phyloP scores from a whole-genome alignment of 2,797 vertebrate genomes.

The Liparis tanakae region DNA sequence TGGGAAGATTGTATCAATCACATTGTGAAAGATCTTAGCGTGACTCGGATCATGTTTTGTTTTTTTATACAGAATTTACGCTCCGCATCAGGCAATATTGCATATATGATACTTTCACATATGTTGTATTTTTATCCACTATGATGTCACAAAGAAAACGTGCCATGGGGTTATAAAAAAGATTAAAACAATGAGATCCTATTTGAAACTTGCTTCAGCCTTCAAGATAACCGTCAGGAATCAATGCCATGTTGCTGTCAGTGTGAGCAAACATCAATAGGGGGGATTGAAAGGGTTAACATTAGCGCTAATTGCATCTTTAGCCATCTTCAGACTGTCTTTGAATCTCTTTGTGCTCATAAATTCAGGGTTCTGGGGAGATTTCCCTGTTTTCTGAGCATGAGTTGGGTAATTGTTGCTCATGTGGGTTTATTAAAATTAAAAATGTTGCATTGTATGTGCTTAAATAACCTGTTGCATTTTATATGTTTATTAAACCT shows the following conservation, averaged over 20 bases:
- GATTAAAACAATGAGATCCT: neutral
- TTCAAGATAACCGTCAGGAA: constrained; percentile 17
- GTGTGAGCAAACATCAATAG: constrained; percentile 16
- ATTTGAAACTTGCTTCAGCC: neutral
- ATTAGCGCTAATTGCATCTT: constrained; percentile 18
- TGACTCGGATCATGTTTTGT: neutral
- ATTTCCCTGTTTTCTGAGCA: constrained; percentile 13
- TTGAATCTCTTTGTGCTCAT: constrained; percentile 3
- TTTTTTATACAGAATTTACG: neutral
- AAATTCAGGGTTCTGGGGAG: constrained; percentile 6
- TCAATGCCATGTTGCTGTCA: constrained; percentile 14
- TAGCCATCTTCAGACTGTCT: constrained; percentile 16
- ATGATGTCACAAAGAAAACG: constrained; percentile 3
- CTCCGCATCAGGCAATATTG: neutral
- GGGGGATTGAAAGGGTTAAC: constrained; percentile 11
- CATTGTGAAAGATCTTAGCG: neutral
- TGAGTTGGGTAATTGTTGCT: constrained; percentile 8
- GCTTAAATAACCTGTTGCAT: constrained; percentile 3
- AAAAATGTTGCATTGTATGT: neutral
- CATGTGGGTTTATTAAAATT: constrained; percentile 9
- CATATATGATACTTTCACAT: neutral
- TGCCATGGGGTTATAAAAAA: neutral
- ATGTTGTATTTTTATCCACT: neutral
- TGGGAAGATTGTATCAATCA: neutral
- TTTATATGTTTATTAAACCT: constrained; percentile 11